Evolutionary conservation across 1,140 invertebrate genomes (phyloP), one percentile per base, ranked within the genome.

Genomic region (Dolichoris vasculosae): DNA sequence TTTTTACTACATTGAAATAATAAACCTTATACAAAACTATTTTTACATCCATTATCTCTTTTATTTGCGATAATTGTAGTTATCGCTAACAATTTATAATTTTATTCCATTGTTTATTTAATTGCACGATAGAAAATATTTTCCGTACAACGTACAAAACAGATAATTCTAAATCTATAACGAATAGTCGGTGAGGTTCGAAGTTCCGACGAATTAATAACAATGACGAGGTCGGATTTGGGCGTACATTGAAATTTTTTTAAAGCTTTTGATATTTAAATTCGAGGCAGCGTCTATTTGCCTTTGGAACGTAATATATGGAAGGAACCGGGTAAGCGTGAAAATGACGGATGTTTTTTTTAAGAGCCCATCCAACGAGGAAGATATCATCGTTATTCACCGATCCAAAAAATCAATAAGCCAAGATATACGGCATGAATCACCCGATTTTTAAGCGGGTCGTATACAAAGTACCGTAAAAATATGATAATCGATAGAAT

Each of bases 181-280:
- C 7, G 17, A 13, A 35, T 20, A 32, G 67, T 69, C 38, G 32
- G 2, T 69, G 1, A 6, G 13, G 35, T 67, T 40, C 38, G 20
- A 1, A 30, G 35, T 43, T 71, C 20, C 17, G 51, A 17, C 9
- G 3, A 6, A 59, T 26, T 26, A 59, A 59, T 59, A 59, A 59
- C 26, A 26, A 26, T 59, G 55, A 26, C 9, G 26, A 59, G 2
- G 48, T 17, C 6, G 48, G 13, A 59, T 73, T 73, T 26, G 69
- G 13, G 20, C 38, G 38, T 35, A 35, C 48, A 6, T 77, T 77
- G 51, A 4, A 77, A 77, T 51, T 77, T 55, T 55, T 55, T 46
- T 23, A 32, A n/a, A 13, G 43, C 46, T 55, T 32, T 77, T 77
- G 46, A 77, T 77, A 77, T 77, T 77, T 38, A 77, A 77, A 77